A percentile compares a stretch with the other conserved stretches of the same genome.
Evolutionary conservation across 2,888 invertebrate species (phyloP).

Genomic region (Perdita meconis): DNA sequence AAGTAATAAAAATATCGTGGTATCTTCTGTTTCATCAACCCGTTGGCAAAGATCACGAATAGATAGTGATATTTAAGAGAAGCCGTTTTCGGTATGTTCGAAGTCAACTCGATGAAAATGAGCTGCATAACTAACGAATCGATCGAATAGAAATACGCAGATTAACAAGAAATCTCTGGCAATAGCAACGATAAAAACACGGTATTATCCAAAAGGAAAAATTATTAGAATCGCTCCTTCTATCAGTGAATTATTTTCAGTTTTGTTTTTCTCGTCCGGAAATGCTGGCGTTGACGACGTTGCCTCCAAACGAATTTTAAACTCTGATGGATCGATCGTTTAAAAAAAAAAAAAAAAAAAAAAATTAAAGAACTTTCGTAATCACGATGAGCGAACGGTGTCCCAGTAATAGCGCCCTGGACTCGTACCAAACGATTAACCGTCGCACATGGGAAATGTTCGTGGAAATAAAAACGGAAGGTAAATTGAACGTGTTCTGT

Average conservation of each 20-base stretch:
- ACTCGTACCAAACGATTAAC: constrained; percentile 17
- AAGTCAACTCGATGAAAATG: background rate
- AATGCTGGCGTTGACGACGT: background rate
- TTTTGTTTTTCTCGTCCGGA: background rate
- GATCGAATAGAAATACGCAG: background rate
- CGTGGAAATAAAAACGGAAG: constrained; percentile 17
- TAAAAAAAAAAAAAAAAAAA: background rate
- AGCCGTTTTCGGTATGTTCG: constrained; percentile 3
- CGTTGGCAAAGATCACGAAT: constrained; percentile 16
- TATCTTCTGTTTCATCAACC: background rate
- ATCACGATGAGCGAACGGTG: constrained; percentile 10
- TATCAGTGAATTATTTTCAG: too few species aligned
- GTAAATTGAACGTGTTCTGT: constrained; percentile 17
- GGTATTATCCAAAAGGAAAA: background rate
- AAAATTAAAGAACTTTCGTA: constrained; percentile 8
- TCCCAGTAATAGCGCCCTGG: constrained; percentile 2
- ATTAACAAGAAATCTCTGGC: background rate
- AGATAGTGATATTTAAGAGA: background rate
- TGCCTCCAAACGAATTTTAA: background rate
- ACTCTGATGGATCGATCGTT: background rate
- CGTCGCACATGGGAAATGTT: constrained; percentile 12
- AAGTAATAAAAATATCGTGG: constrained; percentile 10
- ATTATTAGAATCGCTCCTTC: too few species aligned
- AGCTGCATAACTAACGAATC: constrained; percentile 14
- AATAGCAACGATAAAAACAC: background rate